Base-by-base conservation (phyloP, 2,888 invertebrate species). In the Allacma fusca region DNA sequence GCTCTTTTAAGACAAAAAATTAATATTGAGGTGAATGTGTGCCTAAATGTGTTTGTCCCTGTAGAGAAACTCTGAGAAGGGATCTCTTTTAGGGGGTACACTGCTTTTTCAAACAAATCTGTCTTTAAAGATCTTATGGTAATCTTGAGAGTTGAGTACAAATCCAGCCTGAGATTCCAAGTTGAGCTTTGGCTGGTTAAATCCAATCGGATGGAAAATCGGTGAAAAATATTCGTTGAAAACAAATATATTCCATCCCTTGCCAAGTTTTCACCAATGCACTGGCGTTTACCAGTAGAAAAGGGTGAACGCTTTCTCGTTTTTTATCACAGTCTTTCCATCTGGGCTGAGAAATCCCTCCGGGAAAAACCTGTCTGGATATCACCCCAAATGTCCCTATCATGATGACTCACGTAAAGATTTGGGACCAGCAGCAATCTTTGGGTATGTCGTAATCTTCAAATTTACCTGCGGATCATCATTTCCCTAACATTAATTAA, bases 351-450 rank as follows among this genome's bases (percentile, higher is more conserved):
- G 71, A 75, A 81, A 81, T 19, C 82, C 62, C 40, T 79, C 78
- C 7, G 82, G 82, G 12, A 81, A 75, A 62, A 82, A 82, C 1
- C 57, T 72, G 5, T 80, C 62, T 2, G 82, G 80, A n/a, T n/a
- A 43, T 82, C 82, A 0, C 79, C 79, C 80, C 80, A 82, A 62
- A 76, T 74, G 50, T 74, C 73, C 28, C 75, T 64, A 34, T 80
- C 79, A 23, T 29, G 73, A 50, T 78, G 78, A 1, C 79, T 68
- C 1, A 43, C 65, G 26, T 75, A 67, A 1, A 40, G 19, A 67
- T 75, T 75, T 2, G 75, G 23, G 19, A 62, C 29, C 0, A 75
- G 16, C 75, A 65, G 7, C 24, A 40, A 34, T 24, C 67, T 21
- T 75, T 75, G 2, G 65, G 44, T 13, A 75, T 65, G 21, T 75